Evolutionary conservation across 2,797 vertebrate species (phyloP).

Genomic region (Percopsis omiscomaycus): DNA sequence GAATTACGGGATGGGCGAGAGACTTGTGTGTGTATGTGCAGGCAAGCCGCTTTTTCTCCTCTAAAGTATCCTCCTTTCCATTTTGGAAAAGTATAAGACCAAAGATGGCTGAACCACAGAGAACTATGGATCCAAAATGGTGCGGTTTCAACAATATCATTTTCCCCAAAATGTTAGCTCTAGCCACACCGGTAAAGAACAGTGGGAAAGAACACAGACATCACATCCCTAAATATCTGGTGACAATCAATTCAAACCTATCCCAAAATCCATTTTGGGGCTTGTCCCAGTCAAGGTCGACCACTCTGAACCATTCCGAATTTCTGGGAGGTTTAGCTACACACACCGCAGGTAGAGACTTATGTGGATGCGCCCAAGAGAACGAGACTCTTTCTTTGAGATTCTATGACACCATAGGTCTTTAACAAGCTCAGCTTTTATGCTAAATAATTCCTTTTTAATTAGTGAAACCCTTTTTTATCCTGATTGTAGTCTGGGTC

Average conservation of each 20-base stretch:
- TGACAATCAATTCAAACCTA: constrained; percentile 62
- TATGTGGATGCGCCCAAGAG: constrained; percentile 15
- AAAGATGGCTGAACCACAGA: constrained; percentile 1
- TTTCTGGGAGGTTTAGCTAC: constrained; percentile 22
- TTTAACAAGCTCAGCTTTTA: constrained; percentile 71
- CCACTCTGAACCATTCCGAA: constrained; percentile 27
- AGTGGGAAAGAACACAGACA: constrained; percentile 48
- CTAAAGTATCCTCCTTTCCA: neutral
- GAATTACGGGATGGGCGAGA: constrained; percentile 1
- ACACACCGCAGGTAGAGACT: constrained; percentile 32
- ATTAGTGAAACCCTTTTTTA: constrained; percentile 67
- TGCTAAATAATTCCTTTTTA: constrained; percentile 64
- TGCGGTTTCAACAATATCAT: constrained; percentile 23
- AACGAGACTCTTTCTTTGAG: constrained; percentile 24
- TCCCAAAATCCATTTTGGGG: constrained; percentile 54
- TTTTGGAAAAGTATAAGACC: neutral
- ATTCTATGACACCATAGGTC: constrained; percentile 48
- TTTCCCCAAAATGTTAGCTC: constrained; percentile 36
- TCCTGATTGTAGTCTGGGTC: constrained; percentile 70
- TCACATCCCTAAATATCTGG: constrained; percentile 54
- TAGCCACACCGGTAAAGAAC: constrained; percentile 41
- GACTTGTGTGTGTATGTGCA: constrained; percentile 1
- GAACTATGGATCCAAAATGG: constrained; percentile 26
- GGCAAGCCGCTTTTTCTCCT: neutral
- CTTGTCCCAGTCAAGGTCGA: constrained; percentile 51